A percentile compares a stretch with the other conserved stretches of the same genome.
These are phyloP conservation scores for Numenius arquata DNA, from an alignment of 2,113 vertebrate species.

Conservation along the genomic window DNA sequence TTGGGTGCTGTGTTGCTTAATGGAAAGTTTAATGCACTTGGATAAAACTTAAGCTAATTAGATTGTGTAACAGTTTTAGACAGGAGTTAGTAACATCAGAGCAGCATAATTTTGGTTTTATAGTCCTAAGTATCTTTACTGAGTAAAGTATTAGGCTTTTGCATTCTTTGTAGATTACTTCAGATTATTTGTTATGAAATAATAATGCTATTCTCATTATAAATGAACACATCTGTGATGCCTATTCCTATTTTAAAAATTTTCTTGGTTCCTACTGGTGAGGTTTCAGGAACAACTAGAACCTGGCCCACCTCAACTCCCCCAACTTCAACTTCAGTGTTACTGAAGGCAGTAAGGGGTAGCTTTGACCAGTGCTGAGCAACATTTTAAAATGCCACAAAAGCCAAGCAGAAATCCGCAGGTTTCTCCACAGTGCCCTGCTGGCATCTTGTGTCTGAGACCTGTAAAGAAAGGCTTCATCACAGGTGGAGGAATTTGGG, in stretches of 20 bases:
- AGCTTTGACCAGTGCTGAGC: not conserved
- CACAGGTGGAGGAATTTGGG: not conserved
- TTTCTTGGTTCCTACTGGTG: not conserved
- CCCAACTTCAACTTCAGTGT: not conserved
- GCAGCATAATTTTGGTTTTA: not conserved
- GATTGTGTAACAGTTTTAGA: not conserved
- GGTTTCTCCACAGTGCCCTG: not conserved
- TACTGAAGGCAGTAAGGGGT: not conserved
- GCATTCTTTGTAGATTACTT: not conserved
- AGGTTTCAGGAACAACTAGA: not conserved
- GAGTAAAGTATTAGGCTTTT: not conserved
- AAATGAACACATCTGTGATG: not conserved
- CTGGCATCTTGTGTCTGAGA: not conserved
- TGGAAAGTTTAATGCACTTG: constrained; percentile 1
- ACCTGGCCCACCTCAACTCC: not conserved
- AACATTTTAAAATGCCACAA: not conserved
- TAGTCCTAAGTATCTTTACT: not conserved
- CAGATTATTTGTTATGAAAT: not conserved
- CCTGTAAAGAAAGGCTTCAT: not conserved
- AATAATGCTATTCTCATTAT: not conserved
- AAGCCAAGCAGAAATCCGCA: not conserved
- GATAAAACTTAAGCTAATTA: constrained; percentile 1
- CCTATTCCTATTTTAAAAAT: not conserved
- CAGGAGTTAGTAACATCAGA: not conserved
- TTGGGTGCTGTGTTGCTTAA: not conserved